Conservation (phyloP, 2,797 vertebrate species). For the Lateolabrax maculatus region DNA sequence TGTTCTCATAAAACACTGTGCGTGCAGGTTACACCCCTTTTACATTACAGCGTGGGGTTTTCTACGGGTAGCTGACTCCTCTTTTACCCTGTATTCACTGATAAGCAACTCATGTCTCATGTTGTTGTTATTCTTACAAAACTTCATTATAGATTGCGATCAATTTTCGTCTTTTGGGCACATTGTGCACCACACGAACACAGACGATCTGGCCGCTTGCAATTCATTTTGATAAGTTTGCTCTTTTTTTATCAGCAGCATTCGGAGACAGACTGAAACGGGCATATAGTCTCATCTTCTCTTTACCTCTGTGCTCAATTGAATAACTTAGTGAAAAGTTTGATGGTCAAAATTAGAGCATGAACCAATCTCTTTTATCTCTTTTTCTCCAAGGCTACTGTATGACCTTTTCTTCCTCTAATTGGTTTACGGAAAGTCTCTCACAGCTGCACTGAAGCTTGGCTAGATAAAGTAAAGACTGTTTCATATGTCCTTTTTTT, state of each 20-base stretch:
- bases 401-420: conserved; percentile 79
- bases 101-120: conserved; percentile 57
- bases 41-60: conserved; percentile 1
- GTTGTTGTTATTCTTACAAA: conserved; percentile 69
- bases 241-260: conserved; percentile 47
- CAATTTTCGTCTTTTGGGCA: conserved; percentile 53
- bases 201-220: conserved; percentile 19
- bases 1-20: conserved; percentile 2
- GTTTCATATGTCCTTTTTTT: conserved; percentile 57
- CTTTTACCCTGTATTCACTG: conserved; percentile 41
- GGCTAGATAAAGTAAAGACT: conserved; percentile 67
- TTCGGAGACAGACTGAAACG: conserved; percentile 33
- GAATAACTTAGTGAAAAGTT: conserved; percentile 71
- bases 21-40: background rate
- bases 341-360: conserved; percentile 80
- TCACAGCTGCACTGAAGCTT: conserved; percentile 67
- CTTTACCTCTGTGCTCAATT: conserved; percentile 60
- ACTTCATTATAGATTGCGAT: conserved; percentile 72
- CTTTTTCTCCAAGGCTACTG: conserved; percentile 64
- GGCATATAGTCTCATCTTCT: conserved; percentile 44
- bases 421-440: conserved; percentile 81
- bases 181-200: conserved; percentile 34
- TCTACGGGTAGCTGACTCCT: conserved; percentile 8
- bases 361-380: conserved; percentile 80
- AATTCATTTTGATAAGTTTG: conserved; percentile 56